phyloP scores from a whole-genome alignment of 2,888 invertebrate species.

The Callosobruchus maculatus region DNA sequence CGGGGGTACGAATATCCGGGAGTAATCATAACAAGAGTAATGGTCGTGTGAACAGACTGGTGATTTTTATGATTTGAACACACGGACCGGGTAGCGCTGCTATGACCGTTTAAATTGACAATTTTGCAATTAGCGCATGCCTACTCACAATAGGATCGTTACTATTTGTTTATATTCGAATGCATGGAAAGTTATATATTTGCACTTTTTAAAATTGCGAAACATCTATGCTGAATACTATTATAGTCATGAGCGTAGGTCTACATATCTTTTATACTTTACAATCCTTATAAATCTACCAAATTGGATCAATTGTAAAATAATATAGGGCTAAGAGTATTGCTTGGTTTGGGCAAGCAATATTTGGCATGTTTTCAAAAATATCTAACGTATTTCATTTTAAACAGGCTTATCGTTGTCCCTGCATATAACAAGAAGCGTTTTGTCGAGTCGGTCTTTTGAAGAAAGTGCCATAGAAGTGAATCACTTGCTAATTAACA shows the following conservation, averaged over 20 bases:
- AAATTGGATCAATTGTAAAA: too few relatives aligned
- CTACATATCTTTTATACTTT: background rate
- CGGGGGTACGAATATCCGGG: background rate
- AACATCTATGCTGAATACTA: background rate
- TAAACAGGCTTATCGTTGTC: too few relatives aligned
- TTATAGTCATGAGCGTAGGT: background rate
- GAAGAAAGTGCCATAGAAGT: too few relatives aligned
- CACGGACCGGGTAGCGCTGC: background rate
- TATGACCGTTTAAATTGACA: background rate
- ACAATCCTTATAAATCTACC: too few relatives aligned
- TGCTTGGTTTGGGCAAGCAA: too few relatives aligned
- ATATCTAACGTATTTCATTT: too few relatives aligned
- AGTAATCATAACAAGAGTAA: background rate
- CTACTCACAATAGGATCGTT: background rate
- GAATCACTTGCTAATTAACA: too few relatives aligned
- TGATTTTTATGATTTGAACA: background rate
- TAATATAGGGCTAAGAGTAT: too few relatives aligned
- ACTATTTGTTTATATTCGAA: background rate
- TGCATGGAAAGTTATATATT: background rate
- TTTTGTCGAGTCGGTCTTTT: too few relatives aligned
- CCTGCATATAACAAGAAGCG: too few relatives aligned
- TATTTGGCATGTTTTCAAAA: too few relatives aligned
- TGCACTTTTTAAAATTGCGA: background rate
- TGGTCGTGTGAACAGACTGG: background rate
- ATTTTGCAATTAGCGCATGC: background rate